These are phyloP conservation scores for Cercopithecus diana DNA, from an alignment of 2,797 vertebrate genomes.

Conservation along the genomic window DNA sequence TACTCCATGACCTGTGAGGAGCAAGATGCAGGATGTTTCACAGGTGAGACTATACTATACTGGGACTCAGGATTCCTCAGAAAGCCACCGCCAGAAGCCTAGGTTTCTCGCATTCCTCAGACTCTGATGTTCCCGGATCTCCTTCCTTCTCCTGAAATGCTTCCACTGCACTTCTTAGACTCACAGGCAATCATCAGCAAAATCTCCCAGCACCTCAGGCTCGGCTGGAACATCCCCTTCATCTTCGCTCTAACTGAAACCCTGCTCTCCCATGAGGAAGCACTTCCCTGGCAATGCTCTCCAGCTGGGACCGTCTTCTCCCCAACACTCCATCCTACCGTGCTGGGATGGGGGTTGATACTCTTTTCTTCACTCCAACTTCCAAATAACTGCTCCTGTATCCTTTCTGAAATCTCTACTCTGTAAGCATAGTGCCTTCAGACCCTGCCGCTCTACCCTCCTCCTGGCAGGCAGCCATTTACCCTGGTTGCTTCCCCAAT, in stretches of 20 bases:
- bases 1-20: fast-evolving
- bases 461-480: too few species aligned
- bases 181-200: neutral
- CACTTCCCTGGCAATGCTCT: neutral
- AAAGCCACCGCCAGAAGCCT: neutral
- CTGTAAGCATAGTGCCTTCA: neutral
- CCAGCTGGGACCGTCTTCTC: neutral
- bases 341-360: fast-evolving
- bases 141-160: neutral
- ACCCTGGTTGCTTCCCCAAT: too few species aligned
- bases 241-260: neutral
- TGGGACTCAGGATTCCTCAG: neutral
- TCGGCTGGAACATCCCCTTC: neutral
- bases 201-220: neutral
- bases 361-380: neutral
- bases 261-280: neutral
- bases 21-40: neutral
- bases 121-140: neutral
- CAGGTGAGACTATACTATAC: neutral
- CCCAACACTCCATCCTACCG: too few species aligned
- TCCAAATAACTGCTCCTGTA: neutral
- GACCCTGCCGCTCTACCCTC: too few species aligned
- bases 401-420: neutral
- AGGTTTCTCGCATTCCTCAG: neutral
- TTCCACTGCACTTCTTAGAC: neutral